Percentiles rank a stretch among this genome's conserved stretches.
phyloP scores from a whole-genome alignment of 2,113 vertebrate genomes.

The Myotis davidii region DNA sequence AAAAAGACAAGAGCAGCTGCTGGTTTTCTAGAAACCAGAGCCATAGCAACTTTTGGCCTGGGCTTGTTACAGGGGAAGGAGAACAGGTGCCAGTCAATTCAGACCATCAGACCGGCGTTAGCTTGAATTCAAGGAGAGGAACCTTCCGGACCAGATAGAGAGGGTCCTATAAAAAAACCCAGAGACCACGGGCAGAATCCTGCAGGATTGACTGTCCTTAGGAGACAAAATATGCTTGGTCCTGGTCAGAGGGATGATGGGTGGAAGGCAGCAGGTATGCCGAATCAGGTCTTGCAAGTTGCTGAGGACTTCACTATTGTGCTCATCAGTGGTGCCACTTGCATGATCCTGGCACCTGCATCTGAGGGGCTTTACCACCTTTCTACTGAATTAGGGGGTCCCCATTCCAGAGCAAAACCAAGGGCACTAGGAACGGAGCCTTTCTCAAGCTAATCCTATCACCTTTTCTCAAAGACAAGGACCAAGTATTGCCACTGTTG shows the following conservation, averaged over 20 bases:
- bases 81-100: neutral
- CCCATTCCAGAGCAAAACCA: neutral
- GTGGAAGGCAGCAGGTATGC: neutral
- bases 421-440: neutral
- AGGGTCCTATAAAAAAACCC: neutral
- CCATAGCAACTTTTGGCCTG: neutral
- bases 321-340: neutral
- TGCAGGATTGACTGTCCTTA: neutral
- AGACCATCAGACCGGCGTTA: neutral
- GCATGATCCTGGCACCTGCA: neutral
- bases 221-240: neutral
- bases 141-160: neutral
- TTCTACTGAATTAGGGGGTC: neutral
- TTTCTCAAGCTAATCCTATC: neutral
- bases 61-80: neutral
- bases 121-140: neutral
- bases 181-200: neutral
- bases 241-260: neutral
- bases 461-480: neutral
- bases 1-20: neutral
- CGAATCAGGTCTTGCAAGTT: neutral
- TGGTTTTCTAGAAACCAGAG: neutral
- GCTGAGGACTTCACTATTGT: neutral
- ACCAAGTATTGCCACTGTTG: neutral
- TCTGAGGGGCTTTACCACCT: neutral